These are phyloP conservation scores for Mormyrus proboscirostris DNA, from an alignment of 2,797 vertebrate genomes.

Conservation along the genomic window DNA sequence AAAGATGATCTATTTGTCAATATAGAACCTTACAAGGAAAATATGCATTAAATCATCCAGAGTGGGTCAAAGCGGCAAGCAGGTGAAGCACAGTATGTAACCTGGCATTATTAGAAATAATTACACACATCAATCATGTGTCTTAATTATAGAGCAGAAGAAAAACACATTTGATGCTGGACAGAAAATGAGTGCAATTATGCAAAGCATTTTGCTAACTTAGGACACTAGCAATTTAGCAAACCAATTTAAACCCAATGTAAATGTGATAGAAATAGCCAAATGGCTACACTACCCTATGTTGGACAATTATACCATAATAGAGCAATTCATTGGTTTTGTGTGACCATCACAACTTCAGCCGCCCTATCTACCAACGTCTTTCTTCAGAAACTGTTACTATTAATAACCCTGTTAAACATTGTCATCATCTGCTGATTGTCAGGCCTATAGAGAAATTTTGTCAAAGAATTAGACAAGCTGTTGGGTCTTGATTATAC, in stretches of 20 bases:
- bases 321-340: background rate
- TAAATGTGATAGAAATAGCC: background rate
- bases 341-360: background rate
- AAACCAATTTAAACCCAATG: background rate
- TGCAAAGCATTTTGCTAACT: background rate
- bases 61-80: background rate
- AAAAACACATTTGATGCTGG: slow-evolving; percentile 6
- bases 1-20: background rate
- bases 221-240: background rate
- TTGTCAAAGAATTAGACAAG: background rate
- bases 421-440: background rate
- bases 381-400: background rate
- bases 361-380: background rate
- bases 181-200: background rate
- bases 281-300: background rate
- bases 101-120: slow-evolving; percentile 9
- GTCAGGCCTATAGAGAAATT: background rate
- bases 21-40: background rate
- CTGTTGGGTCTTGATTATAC: background rate
- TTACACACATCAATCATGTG: slow-evolving; percentile 13
- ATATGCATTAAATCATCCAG: background rate
- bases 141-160: slow-evolving; percentile 10
- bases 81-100: background rate
- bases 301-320: background rate
- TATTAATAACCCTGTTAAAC: background rate